Percentiles rank a stretch among this genome's conserved stretches.
Conservation (phyloP, 2,888 invertebrate genomes). For the Drosophila mettleri region DNA sequence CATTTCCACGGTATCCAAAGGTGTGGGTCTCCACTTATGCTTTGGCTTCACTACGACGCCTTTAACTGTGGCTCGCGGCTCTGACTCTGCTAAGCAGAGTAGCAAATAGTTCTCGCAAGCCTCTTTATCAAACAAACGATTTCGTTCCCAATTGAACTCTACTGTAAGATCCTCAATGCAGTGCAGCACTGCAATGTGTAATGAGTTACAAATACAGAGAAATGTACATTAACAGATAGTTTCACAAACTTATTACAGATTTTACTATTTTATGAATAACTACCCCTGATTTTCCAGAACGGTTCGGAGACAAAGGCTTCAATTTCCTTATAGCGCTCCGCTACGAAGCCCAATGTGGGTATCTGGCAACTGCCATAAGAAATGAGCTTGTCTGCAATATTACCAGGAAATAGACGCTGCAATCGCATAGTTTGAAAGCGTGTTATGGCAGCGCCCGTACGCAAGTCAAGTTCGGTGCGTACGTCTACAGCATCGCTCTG, state of each 20-base stretch:
- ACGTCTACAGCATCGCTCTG: conserved; percentile 97
- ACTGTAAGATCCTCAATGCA: conserved; percentile 90
- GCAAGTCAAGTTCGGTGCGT: conserved; percentile 94
- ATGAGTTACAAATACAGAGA: background rate
- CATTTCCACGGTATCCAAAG: conserved; percentile 98
- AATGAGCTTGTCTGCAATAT: conserved; percentile 91
- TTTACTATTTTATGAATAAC: background rate
- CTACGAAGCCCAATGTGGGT: conserved; percentile 99
- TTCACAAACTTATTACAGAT: background rate
- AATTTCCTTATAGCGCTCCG: conserved; percentile 96
- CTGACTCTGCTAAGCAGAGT: conserved; percentile 91
- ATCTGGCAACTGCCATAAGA: conserved; percentile 99
- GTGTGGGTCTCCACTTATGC: conserved; percentile 97
- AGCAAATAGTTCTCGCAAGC: conserved; percentile 93
- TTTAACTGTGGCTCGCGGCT: conserved; percentile 90
- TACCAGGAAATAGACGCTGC: conserved; percentile 91
- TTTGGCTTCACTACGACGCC: conserved; percentile 94
- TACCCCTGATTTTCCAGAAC: conserved; percentile 98
- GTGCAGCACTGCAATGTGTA: conserved; percentile 88
- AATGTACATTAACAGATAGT: background rate
- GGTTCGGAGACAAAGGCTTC: conserved; percentile 95
- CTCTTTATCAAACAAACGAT: conserved; percentile 93
- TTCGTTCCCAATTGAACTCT: conserved; percentile 95
- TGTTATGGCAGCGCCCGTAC: conserved; percentile 99
- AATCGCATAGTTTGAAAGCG: conserved; percentile 97